Evolutionary conservation across 2,797 vertebrate species (phyloP).

Genomic region (Alfaro cultratus): DNA sequence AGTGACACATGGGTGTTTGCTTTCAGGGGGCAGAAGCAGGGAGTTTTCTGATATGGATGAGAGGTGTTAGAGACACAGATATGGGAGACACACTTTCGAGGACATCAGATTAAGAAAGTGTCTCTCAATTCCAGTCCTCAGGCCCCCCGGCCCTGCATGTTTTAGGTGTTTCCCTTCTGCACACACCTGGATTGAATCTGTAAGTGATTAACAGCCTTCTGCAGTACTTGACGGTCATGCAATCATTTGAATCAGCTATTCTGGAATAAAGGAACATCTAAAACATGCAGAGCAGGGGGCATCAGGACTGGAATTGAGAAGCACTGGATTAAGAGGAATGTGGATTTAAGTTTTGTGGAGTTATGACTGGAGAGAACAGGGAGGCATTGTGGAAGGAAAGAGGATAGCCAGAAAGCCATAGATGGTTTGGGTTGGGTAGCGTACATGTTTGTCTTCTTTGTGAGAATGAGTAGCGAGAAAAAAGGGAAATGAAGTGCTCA

Average conservation of each 20-base stretch:
- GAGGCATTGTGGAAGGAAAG: neutral
- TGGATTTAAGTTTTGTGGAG: slow-evolving; percentile 12
- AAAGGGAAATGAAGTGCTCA: no score
- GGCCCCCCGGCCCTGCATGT: no score
- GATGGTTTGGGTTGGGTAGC: neutral
- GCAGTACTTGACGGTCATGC: no score
- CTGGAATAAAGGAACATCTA: no score
- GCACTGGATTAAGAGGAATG: neutral
- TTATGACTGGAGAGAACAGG: slow-evolving; percentile 16
- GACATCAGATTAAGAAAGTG: slow-evolving; percentile 7
- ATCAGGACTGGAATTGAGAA: no score
- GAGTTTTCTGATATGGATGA: slow-evolving; percentile 21
- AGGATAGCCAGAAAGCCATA: neutral
- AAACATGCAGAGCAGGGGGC: no score
- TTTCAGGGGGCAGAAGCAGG: slow-evolving; percentile 58
- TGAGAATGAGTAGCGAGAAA: no score
- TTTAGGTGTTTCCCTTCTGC: no score
- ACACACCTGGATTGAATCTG: no score
- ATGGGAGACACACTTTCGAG: slow-evolving; percentile 17
- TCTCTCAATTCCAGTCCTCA: no score
- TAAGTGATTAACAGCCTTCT: no score
- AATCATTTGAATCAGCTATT: no score
- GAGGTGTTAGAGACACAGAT: slow-evolving; percentile 27
- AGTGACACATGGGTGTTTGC: slow-evolving; percentile 69
- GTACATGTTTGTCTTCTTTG: neutral